Percentiles rank a stretch among this genome's conserved stretches.
These are phyloP conservation scores for Argentina silus DNA, from an alignment of 2,797 vertebrate genomes.

Conservation along the genomic window DNA sequence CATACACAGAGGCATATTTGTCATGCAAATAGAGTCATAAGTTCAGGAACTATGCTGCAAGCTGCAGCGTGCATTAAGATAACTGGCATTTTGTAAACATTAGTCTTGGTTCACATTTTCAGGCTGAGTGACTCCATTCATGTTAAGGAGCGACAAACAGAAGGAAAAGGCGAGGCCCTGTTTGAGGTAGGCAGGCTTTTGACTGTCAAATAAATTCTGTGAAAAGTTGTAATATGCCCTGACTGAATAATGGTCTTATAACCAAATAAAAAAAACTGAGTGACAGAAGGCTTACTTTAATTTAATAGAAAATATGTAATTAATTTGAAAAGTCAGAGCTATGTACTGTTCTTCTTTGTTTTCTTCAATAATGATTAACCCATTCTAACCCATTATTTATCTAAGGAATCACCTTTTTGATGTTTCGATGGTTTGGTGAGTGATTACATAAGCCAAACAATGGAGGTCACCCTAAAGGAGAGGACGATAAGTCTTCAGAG, in stretches of 20 bases:
- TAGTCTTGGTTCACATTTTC: constrained; percentile 69
- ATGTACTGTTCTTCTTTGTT: constrained; percentile 19
- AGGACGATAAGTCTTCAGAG: constrained; percentile 12
- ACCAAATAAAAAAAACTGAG: constrained; percentile 21
- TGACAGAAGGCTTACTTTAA: neutral
- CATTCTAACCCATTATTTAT: neutral
- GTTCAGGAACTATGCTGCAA: constrained; percentile 52
- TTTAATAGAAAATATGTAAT: neutral
- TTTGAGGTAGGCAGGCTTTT: constrained; percentile 44
- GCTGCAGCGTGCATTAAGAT: constrained; percentile 60
- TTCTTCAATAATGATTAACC: neutral
- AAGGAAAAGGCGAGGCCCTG: constrained; percentile 49
- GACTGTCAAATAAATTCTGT: constrained; percentile 19
- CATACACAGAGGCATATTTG: constrained; percentile 48
- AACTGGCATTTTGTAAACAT: constrained; percentile 68
- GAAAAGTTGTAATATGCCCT: constrained; percentile 27
- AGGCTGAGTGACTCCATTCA: constrained; percentile 66
- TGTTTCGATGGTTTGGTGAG: constrained; percentile 10
- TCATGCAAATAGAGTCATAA: constrained; percentile 51
- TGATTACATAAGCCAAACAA: neutral
- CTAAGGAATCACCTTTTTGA: constrained; percentile 4
- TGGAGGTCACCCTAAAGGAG: neutral
- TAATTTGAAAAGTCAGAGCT: constrained; percentile 34
- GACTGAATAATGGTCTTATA: constrained; percentile 15
- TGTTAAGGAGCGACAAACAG: constrained; percentile 69